Base-by-base conservation (phyloP, 2,797 vertebrate species). In the Prunella strophiata region DNA sequence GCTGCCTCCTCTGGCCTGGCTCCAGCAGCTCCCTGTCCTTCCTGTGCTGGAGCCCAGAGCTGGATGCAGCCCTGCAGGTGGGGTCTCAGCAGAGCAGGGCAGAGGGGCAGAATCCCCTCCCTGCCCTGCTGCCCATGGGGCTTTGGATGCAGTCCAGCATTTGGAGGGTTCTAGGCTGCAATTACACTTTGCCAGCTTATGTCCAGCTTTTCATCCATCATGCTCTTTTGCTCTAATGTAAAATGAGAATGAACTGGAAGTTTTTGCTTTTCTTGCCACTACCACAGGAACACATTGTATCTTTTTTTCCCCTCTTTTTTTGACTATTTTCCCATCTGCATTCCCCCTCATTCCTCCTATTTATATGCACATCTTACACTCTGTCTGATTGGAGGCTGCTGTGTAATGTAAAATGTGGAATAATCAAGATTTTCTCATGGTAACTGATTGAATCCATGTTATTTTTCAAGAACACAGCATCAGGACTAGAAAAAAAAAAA, bases 141-240 rank as follows among this genome's bases (percentile, higher is more conserved):
- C 47, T 83, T 8, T 61, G n/a, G 42, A 0, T 54, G 78, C 47
- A 55, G 48, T 36, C 17, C 47, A 55, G 48, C 36, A 38, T 23
- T 22, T 0, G 4, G 6, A 11, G 30, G 7, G 7, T 3, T 61
- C 36, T 61, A 48, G 9, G 22, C 57, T 58, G 26, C 9, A 6
- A 70, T 16, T 10, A 9, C 30, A 27, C 7, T 19, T 57, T 34
- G 16, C 23, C 10, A 7, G 5, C 7, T 65, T 20, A 38, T 22
- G 12, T n/a, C 14, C 2, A 8, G 14, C 12, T 61, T 72, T 82
- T 72, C 32, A 72, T 34, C 15, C 12, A 50, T 29, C 4, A 13
- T 15, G 29, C 47, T 38, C 6, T 70, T 51, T 47, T 38, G 9
- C 7, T 50, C 26, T 38, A 82, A 76, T 16, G n/a, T n/a, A 48